Evolutionary conservation across 2,113 vertebrate genomes (phyloP).

Genomic region (Meles meles): DNA sequence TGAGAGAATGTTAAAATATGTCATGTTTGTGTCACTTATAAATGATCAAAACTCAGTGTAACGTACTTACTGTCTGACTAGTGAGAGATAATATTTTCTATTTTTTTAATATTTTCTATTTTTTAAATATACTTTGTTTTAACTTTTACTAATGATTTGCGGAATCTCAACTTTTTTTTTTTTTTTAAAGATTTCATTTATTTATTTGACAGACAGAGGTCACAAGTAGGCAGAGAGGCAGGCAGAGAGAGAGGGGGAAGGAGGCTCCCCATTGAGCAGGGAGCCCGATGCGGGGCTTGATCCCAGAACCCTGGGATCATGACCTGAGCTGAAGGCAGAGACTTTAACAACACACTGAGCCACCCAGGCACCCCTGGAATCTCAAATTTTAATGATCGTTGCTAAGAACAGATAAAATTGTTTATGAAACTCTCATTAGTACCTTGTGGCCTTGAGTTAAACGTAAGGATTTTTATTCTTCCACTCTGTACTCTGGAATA

Average conservation of each 20-base stretch:
- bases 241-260: too few relatives aligned
- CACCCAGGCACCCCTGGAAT: background rate
- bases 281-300: too few relatives aligned
- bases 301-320: too few relatives aligned
- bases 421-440: background rate
- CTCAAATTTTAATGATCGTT: conserved; percentile 1
- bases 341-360: too few relatives aligned
- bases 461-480: background rate
- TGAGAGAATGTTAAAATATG: background rate
- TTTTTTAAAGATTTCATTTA: too few relatives aligned
- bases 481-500: background rate
- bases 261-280: too few relatives aligned
- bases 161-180: background rate
- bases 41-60: background rate
- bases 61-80: background rate
- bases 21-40: background rate
- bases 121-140: background rate
- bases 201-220: too few relatives aligned
- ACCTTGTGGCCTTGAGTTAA: background rate
- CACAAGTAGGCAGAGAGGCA: too few relatives aligned
- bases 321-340: too few relatives aligned
- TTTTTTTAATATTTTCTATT: background rate
- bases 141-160: conserved; percentile 5
- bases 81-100: background rate
- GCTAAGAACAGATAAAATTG: background rate